phyloP scores from a whole-genome alignment of 1,140 invertebrate species.

The Drosophila quadrilineata region DNA sequence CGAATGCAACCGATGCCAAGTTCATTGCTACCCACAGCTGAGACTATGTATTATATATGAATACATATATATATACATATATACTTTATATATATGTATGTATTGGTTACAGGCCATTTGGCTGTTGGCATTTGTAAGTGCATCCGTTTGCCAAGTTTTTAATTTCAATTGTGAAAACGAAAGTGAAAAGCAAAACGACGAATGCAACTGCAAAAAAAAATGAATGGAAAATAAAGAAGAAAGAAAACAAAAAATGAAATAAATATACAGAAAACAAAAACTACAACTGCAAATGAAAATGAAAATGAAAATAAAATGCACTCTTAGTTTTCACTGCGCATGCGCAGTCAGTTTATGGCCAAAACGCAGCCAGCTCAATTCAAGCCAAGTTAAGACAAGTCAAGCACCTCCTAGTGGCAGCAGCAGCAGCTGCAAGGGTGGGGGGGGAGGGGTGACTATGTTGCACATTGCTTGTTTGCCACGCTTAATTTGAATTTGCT shows the following conservation, averaged over 20 bases:
- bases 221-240: slow-evolving; percentile 11
- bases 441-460: background rate
- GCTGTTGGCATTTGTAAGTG: slow-evolving; percentile 51
- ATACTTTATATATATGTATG: background rate
- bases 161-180: slow-evolving; percentile 73
- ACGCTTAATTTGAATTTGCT: slow-evolving; percentile 54
- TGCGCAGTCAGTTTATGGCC: slow-evolving; percentile 64
- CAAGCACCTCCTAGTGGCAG: background rate
- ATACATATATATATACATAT: background rate
- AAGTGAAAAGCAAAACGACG: slow-evolving; percentile 69
- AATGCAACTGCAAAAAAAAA: slow-evolving; percentile 38
- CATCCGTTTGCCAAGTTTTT: slow-evolving; percentile 77
- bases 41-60: background rate
- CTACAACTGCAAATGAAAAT: slow-evolving; percentile 47
- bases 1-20: slow-evolving; percentile 53
- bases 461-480: slow-evolving; percentile 5
- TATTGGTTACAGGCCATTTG: slow-evolving; percentile 5
- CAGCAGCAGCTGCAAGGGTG: background rate
- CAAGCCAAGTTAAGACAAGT: background rate
- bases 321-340: slow-evolving; percentile 65
- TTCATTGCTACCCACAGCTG: slow-evolving; percentile 57
- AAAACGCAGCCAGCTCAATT: slow-evolving; percentile 31
- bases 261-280: no score
- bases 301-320: slow-evolving; percentile 46
- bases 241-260: no score